These are phyloP conservation scores for Diplolepis rosae DNA, from an alignment of 2,888 invertebrate genomes.

Conservation along the genomic window DNA sequence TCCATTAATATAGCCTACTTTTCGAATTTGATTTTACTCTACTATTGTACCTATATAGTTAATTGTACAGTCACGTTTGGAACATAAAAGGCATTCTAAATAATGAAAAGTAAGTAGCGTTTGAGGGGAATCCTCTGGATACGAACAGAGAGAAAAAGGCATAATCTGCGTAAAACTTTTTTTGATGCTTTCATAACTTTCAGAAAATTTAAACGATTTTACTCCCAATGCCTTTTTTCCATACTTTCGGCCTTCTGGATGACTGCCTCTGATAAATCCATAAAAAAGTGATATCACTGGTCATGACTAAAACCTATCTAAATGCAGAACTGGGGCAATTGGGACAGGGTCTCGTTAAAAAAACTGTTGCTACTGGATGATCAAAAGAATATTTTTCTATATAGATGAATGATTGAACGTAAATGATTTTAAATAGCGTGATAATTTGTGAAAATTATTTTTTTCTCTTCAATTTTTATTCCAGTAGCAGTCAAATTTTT, in stretches of 20 bases:
- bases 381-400: not conserved
- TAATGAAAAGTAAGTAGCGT: not conserved
- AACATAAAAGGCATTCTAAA: conserved; percentile 9
- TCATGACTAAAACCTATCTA: conserved; percentile 9
- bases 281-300: not conserved
- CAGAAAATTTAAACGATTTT: conserved; percentile 7
- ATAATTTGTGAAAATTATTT: not conserved
- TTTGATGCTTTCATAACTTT: not conserved
- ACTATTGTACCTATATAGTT: conserved; percentile 48
- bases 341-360: not conserved
- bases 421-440: not conserved
- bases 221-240: not conserved
- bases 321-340: conserved; percentile 9
- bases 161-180: conserved; percentile 6
- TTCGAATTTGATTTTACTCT: conserved; percentile 49
- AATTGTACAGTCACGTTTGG: conserved; percentile 57
- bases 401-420: not conserved
- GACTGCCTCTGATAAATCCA: not conserved
- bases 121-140: conserved; percentile 10
- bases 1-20: conserved; percentile 52
- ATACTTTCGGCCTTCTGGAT: not conserved
- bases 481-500: not conserved
- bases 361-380: conserved; percentile 7
- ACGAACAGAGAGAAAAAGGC: conserved; percentile 1
- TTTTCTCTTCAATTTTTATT: not conserved